These are phyloP conservation scores for Albula glossodonta DNA, from an alignment of 2,113 vertebrate genomes.

Conservation along the genomic window DNA sequence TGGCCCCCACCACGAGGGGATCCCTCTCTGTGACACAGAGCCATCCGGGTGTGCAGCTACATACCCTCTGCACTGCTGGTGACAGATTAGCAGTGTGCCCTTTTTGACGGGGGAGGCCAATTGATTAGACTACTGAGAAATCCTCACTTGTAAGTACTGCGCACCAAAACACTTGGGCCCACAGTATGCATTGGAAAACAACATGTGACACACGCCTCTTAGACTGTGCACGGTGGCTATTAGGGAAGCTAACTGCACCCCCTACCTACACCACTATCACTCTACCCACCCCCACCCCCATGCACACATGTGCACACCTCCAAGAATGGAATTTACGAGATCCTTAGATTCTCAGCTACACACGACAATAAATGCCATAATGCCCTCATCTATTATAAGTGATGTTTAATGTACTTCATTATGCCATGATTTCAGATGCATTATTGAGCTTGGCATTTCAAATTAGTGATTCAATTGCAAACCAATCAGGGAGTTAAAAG, in stretches of 20 bases:
- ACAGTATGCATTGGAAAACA: neutral
- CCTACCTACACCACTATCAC: neutral
- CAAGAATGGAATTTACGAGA: neutral
- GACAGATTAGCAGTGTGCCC: constrained; percentile 22
- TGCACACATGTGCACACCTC: neutral
- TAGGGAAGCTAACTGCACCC: neutral
- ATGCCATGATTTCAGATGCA: neutral
- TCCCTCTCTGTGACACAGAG: neutral
- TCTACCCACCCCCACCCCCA: neutral
- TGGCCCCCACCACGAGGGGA: neutral
- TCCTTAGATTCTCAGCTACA: neutral
- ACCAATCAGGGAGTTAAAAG: neutral
- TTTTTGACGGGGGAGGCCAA: constrained; percentile 1
- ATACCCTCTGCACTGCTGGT: neutral
- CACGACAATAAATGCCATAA: neutral
- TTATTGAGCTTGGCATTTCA: constrained; percentile 11
- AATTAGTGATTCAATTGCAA: constrained; percentile 17
- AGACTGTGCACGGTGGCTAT: neutral
- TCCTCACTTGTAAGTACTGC: neutral
- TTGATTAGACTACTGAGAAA: constrained; percentile 19
- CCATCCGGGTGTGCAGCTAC: neutral
- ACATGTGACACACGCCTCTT: neutral
- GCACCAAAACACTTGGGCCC: neutral
- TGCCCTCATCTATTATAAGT: neutral
- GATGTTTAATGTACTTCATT: neutral